Conservation (phyloP, 2,888 invertebrate genomes). For the Carabus problematicus region DNA sequence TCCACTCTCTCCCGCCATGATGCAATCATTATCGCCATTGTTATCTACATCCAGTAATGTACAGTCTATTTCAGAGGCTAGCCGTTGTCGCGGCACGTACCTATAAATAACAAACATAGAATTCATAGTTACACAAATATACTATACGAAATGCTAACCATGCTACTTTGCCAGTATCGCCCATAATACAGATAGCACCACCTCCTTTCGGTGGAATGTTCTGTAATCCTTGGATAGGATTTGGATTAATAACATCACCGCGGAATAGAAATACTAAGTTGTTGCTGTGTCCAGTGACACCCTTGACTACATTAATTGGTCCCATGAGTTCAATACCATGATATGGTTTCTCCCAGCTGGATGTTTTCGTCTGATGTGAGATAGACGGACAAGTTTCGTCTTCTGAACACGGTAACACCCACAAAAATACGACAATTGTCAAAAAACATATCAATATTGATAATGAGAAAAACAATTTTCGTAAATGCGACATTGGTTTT, state of each 20-base stretch:
- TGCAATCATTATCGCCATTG: slow-evolving; percentile 76
- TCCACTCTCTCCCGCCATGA: slow-evolving; percentile 76
- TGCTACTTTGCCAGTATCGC: slow-evolving; percentile 72
- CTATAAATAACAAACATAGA: slow-evolving; percentile 61
- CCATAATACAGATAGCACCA: slow-evolving; percentile 74
- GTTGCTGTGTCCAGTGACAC: slow-evolving; percentile 68
- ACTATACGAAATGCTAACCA: slow-evolving; percentile 65
- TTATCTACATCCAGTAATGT: slow-evolving; percentile 74
- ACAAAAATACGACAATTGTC: slow-evolving; percentile 76
- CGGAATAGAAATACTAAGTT: slow-evolving; percentile 79
- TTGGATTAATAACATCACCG: slow-evolving; percentile 69
- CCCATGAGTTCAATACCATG: slow-evolving; percentile 75
- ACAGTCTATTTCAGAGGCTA: slow-evolving; percentile 78
- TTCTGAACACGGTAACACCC: slow-evolving; percentile 78
- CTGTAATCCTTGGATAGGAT: slow-evolving; percentile 56
- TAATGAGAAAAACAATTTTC: slow-evolving; percentile 72
- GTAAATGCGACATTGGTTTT: slow-evolving; percentile 67
- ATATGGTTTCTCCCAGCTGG: slow-evolving; percentile 73
- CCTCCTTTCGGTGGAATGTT: slow-evolving; percentile 62
- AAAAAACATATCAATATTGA: slow-evolving; percentile 76
- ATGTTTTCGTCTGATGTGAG: slow-evolving; percentile 63
- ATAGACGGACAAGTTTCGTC: slow-evolving; percentile 69
- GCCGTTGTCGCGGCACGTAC: slow-evolving; percentile 73
- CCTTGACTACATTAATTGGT: slow-evolving; percentile 72
- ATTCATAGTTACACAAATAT: neutral